A percentile compares a stretch with the other conserved stretches of the same genome.
Conservation (phyloP, 1,140 invertebrate genomes). For the Drosophila biarmipes region DNA sequence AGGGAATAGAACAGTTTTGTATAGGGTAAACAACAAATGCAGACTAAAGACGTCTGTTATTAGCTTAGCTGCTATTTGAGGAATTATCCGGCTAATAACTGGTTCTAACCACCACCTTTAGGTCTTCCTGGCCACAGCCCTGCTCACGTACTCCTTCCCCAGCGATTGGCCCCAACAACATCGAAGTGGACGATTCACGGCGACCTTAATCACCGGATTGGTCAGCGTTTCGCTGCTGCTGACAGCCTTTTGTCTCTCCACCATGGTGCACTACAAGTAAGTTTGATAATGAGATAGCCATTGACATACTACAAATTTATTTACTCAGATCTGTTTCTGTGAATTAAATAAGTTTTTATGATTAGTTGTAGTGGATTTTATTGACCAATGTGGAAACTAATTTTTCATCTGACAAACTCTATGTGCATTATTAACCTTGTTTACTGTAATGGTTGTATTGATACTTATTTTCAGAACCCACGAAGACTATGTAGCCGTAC, state of each 20-base stretch:
- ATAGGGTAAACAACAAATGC: background rate
- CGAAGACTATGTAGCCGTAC: conserved; percentile 86
- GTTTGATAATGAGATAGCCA: conserved; percentile 3
- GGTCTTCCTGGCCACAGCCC: conserved; percentile 49
- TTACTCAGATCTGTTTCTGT: background rate
- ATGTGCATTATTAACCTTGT: too few relatives aligned
- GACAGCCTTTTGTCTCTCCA: conserved; percentile 71
- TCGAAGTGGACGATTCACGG: conserved; percentile 61
- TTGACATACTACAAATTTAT: background rate
- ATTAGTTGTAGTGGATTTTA: too few relatives aligned
- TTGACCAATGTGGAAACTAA: too few relatives aligned
- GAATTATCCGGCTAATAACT: conserved; percentile 30
- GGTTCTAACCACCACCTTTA: background rate
- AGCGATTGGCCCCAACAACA: conserved; percentile 61
- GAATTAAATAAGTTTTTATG: background rate
- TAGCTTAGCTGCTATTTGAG: conserved; percentile 53
- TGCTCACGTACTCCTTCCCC: conserved; percentile 74
- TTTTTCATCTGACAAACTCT: too few relatives aligned
- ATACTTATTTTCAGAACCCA: conserved; percentile 34
- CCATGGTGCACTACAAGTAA: conserved; percentile 76
- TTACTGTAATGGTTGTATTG: too few relatives aligned
- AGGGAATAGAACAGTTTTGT: background rate
- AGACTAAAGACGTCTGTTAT: conserved; percentile 14
- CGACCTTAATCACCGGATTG: conserved; percentile 46
- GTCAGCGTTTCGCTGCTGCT: conserved; percentile 67